Percentiles rank a stretch among this genome's conserved stretches.
These are phyloP conservation scores for Andrena bucephala DNA, from an alignment of 2,888 invertebrate genomes.

Conservation along the genomic window DNA sequence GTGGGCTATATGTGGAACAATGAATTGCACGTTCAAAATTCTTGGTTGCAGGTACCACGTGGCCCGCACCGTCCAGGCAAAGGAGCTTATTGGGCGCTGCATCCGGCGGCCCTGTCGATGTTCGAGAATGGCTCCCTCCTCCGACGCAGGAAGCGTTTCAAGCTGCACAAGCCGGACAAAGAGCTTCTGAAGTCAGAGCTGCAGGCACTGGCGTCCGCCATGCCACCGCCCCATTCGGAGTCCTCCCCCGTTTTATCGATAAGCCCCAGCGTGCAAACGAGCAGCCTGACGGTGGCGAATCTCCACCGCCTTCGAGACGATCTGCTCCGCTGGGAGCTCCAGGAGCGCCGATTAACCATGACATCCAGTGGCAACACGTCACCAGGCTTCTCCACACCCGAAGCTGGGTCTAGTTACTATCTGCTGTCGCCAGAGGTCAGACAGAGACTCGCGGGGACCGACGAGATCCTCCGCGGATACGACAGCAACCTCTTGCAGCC, in stretches of 20 bases:
- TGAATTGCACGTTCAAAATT: neutral
- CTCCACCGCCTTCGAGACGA: constrained; percentile 82
- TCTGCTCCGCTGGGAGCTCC: constrained; percentile 83
- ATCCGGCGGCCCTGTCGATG: constrained; percentile 93
- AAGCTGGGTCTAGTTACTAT: constrained; percentile 83
- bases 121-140: constrained; percentile 95
- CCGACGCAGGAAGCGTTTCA: constrained; percentile 93
- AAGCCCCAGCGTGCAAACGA: constrained; percentile 39
- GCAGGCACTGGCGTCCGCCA: constrained; percentile 82
- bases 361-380: constrained; percentile 34
- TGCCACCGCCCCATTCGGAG: constrained; percentile 78
- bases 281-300: constrained; percentile 79
- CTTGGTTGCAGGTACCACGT: constrained; percentile 88
- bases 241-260: constrained; percentile 55
- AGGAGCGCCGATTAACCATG: constrained; percentile 81
- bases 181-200: constrained; percentile 86
- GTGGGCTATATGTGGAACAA: too few species aligned
- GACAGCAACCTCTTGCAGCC: constrained; percentile 79
- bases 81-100: constrained; percentile 94
- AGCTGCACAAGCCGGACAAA: constrained; percentile 91
- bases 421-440: constrained; percentile 80
- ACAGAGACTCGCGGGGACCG: constrained; percentile 75
- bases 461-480: constrained; percentile 78
- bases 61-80: constrained; percentile 92
- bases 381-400: constrained; percentile 81